phyloP scores from a whole-genome alignment of 2,888 invertebrate species.

The Drosophila stalkeri region DNA sequence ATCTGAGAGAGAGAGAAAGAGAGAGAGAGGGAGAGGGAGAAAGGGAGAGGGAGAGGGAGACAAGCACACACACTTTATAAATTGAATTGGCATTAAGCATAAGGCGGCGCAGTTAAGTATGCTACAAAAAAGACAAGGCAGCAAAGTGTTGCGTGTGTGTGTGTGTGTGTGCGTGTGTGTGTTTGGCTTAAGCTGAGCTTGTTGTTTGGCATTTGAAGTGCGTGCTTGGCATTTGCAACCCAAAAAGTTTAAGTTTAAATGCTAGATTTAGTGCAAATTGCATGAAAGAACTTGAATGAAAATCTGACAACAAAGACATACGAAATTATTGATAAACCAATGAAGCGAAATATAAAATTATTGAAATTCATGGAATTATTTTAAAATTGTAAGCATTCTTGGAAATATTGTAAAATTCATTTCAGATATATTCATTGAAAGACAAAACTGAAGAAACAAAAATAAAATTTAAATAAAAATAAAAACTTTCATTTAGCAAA shows the following conservation, averaged over 20 bases:
- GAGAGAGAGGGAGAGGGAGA: not conserved
- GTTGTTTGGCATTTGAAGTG: slow-evolving; percentile 67
- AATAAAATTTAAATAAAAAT: not conserved
- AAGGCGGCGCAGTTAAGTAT: slow-evolving; percentile 70
- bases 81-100: slow-evolving; percentile 77
- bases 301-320: not conserved
- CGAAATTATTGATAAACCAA: slow-evolving; percentile 26
- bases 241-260: slow-evolving; percentile 52
- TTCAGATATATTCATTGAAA: no score
- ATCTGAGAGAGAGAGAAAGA: not conserved
- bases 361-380: not conserved
- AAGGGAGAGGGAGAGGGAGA: not conserved
- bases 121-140: slow-evolving; percentile 63
- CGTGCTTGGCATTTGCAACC: slow-evolving; percentile 49
- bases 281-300: slow-evolving; percentile 7
- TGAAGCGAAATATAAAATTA: not conserved
- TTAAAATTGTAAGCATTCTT: no score
- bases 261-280: slow-evolving; percentile 37
- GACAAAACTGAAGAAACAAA: not conserved
- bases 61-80: slow-evolving; percentile 56
- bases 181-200: slow-evolving; percentile 52
- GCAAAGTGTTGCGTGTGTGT: slow-evolving; percentile 13
- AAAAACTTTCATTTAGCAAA: not conserved
- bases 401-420: no score
- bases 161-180: slow-evolving; percentile 21